phyloP scores from a whole-genome alignment of 1,140 invertebrate species.

The Glomeris maerens region DNA sequence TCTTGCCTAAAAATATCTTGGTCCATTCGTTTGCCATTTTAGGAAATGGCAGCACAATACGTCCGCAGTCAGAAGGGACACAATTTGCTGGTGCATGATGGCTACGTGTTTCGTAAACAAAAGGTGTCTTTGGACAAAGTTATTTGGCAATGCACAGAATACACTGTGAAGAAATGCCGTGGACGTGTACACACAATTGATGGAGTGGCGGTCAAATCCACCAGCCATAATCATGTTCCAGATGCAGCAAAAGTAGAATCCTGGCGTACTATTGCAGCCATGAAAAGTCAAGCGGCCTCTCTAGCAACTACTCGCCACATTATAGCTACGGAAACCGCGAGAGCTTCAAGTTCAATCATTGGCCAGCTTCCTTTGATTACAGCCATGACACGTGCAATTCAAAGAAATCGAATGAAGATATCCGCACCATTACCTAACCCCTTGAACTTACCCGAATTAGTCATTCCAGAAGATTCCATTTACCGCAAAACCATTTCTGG shows the following conservation, averaged over 20 bases:
- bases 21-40: too few relatives aligned
- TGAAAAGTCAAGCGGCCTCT: neutral
- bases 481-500: neutral
- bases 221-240: neutral
- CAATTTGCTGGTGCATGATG: neutral
- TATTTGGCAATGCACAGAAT: neutral
- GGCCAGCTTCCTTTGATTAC: neutral
- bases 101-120: neutral
- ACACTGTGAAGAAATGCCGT: neutral
- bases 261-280: neutral
- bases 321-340: neutral
- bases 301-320: neutral
- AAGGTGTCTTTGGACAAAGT: neutral
- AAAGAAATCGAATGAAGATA: neutral
- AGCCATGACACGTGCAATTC: neutral
- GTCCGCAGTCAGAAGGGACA: neutral
- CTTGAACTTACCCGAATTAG: neutral
- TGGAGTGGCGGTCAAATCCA: neutral
- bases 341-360: neutral
- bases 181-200: neutral
- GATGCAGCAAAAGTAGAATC: neutral
- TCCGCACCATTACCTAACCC: neutral
- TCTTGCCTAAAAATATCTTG: too few relatives aligned
- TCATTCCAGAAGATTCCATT: neutral
- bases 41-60: neutral